Percentiles rank a stretch among this genome's conserved stretches.
Evolutionary conservation across 1,140 invertebrate species (phyloP).

Genomic region (Bilobella aurantiaca): DNA sequence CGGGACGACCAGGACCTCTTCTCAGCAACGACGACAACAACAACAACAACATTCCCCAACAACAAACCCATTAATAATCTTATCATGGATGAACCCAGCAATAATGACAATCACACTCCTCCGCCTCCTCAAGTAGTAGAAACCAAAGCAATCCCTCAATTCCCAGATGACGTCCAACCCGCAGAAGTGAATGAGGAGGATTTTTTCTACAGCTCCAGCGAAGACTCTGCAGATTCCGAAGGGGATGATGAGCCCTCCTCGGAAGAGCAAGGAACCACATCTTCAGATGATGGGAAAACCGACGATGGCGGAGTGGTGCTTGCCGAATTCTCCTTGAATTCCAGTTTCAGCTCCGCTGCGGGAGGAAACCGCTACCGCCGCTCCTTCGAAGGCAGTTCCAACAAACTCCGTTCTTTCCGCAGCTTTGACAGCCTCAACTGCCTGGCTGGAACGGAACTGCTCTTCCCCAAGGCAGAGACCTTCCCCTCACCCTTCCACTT

Average conservation of each 20-base stretch:
- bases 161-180: conserved; percentile 21
- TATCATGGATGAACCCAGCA: too few relatives aligned
- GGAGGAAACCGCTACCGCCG: conserved; percentile 10
- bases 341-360: not conserved
- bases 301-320: conserved; percentile 26
- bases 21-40: too few relatives aligned
- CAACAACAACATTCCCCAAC: too few relatives aligned
- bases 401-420: conserved; percentile 28
- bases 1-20: too few relatives aligned
- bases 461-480: conserved; percentile 33
- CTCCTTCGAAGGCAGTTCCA: conserved; percentile 25
- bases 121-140: too few relatives aligned
- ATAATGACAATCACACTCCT: too few relatives aligned
- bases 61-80: too few relatives aligned
- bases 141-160: too few relatives aligned
- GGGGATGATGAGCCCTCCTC: not conserved
- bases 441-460: conserved; percentile 31
- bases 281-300: conserved; percentile 22
- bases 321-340: conserved; percentile 31
- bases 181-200: conserved; percentile 33
- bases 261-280: not conserved
- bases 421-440: conserved; percentile 32
- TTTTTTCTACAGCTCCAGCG: conserved; percentile 29
- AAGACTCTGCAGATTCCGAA: conserved; percentile 4
- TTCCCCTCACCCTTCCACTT: too few relatives aligned